Percentiles rank a stretch among this genome's conserved stretches.
These are phyloP conservation scores for Heterodera filipjevi DNA, from an alignment of 2,888 invertebrate genomes.

Conservation along the genomic window DNA sequence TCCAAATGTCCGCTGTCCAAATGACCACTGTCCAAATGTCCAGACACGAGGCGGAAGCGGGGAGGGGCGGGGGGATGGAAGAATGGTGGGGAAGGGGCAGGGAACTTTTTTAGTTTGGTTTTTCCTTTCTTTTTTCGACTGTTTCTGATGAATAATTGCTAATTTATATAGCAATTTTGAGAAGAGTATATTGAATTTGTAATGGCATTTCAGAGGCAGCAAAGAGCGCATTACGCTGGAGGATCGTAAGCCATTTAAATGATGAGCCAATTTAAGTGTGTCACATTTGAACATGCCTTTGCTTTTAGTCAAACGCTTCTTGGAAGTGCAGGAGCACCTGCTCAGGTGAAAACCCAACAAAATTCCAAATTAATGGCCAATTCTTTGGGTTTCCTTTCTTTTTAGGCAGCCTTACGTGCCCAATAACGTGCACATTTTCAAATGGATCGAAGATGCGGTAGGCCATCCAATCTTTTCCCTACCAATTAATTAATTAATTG, in stretches of 20 bases:
- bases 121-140: too few species aligned
- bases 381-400: background rate
- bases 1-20: too few species aligned
- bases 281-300: background rate
- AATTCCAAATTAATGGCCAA: background rate
- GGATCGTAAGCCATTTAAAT: slow-evolving; percentile 44
- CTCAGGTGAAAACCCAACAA: slow-evolving; percentile 30
- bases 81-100: too few species aligned
- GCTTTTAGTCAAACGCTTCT: slow-evolving; percentile 54
- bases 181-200: background rate
- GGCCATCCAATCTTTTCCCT: background rate
- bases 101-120: too few species aligned
- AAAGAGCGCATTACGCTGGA: slow-evolving; percentile 65
- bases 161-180: background rate
- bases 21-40: too few species aligned
- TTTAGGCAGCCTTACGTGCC: slow-evolving; percentile 63
- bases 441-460: slow-evolving; percentile 64
- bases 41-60: too few species aligned
- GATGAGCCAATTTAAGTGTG: background rate
- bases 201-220: slow-evolving; percentile 31
- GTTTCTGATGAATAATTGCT: too few species aligned
- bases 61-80: too few species aligned
- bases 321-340: slow-evolving; percentile 64
- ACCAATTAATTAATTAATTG: background rate
- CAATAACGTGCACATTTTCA: slow-evolving; percentile 63